phyloP scores from a whole-genome alignment of 2,888 invertebrate genomes.

The Gnatocerus cornutus region DNA sequence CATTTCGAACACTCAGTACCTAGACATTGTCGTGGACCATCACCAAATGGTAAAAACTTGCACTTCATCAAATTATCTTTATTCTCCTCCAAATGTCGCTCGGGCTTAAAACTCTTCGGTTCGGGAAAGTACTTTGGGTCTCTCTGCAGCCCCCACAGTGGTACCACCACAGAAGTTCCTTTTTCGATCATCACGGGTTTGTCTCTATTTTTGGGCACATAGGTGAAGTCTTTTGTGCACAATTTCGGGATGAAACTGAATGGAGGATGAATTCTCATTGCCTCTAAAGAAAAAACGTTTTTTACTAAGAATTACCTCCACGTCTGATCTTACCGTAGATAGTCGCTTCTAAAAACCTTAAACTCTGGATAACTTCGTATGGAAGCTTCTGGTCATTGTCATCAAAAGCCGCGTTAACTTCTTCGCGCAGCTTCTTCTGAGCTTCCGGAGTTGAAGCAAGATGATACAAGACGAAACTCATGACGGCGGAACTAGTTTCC shows the following conservation, averaged over 20 bases:
- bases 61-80: slow-evolving; percentile 59
- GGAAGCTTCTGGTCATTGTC: slow-evolving; percentile 68
- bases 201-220: slow-evolving; percentile 51
- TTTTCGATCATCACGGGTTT: slow-evolving; percentile 50
- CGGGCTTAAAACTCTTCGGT: slow-evolving; percentile 69
- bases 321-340: slow-evolving; percentile 67
- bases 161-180: slow-evolving; percentile 61
- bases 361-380: slow-evolving; percentile 71
- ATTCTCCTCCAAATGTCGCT: slow-evolving; percentile 62
- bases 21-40: slow-evolving; percentile 63
- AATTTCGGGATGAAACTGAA: slow-evolving; percentile 27
- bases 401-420: slow-evolving; percentile 67
- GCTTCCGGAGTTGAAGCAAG: slow-evolving; percentile 68
- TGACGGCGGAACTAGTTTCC: slow-evolving; percentile 70
- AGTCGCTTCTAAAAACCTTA: slow-evolving; percentile 72
- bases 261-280: slow-evolving; percentile 52
- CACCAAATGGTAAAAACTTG: slow-evolving; percentile 62
- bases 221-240: slow-evolving; percentile 57
- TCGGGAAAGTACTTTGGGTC: slow-evolving; percentile 67
- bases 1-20: slow-evolving; percentile 50
- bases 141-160: slow-evolving; percentile 64
- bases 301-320: neutral
- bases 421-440: slow-evolving; percentile 69
- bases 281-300: slow-evolving; percentile 47
- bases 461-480: slow-evolving; percentile 68